Percentiles rank a stretch among this genome's conserved stretches.
Evolutionary conservation across 2,113 vertebrate genomes (phyloP).

Genomic region (Centropus unirufus): DNA sequence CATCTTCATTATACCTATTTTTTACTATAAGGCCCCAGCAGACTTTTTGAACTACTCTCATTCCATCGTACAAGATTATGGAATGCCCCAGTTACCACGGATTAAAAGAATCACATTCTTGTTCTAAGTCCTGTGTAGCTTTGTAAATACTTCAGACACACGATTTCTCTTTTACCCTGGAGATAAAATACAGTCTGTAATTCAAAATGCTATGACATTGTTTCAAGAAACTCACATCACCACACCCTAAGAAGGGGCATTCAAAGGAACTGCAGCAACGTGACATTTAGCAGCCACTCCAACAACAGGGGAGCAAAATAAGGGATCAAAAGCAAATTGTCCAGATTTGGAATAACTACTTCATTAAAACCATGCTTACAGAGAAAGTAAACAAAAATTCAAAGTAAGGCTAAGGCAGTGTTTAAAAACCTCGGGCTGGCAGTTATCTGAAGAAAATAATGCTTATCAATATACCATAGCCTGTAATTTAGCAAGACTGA

Average conservation of each 20-base stretch:
- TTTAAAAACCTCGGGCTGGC: not conserved
- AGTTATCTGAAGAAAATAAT: not conserved
- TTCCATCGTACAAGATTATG: not conserved
- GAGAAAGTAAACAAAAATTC: not conserved
- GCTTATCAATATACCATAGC: not conserved
- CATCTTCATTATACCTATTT: not conserved
- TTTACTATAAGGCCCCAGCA: not conserved
- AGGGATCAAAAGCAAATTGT: not conserved
- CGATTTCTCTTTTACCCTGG: not conserved
- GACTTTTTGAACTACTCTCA: not conserved
- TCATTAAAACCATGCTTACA: not conserved
- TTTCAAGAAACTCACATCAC: not conserved
- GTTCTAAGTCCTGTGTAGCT: not conserved
- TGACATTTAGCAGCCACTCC: not conserved
- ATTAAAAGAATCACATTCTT: not conserved
- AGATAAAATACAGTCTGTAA: not conserved
- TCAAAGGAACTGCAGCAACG: not conserved
- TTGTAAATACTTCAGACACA: not conserved
- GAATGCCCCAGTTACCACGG: not conserved
- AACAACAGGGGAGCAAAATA: not conserved
- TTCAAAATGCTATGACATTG: not conserved
- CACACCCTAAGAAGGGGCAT: not conserved
- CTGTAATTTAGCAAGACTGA: not conserved
- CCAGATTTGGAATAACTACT: not conserved
- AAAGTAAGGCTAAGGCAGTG: not conserved